Evolutionary conservation across 1,140 invertebrate species (phyloP), one percentile per base, ranked within the genome.

Genomic region (Drosophila arizonae): DNA sequence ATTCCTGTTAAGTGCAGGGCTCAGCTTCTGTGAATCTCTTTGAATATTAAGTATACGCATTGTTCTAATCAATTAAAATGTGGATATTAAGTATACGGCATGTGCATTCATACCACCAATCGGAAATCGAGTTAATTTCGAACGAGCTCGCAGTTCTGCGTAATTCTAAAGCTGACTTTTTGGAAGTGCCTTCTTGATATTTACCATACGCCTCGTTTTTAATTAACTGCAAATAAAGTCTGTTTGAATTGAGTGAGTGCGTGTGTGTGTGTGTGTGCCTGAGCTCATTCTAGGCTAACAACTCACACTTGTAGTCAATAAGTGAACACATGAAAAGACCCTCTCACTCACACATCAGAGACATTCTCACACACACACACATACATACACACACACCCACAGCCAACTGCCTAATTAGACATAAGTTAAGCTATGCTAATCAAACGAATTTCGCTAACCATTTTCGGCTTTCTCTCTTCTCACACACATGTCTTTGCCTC

Each of bases 201-300:
- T 10, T 21, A 46, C 15, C 17, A 46, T 46, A 46, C 43, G 43
- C 43, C 43, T 3, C 15, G 15, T 15, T 15, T 10, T 21, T 10
- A 21, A 46, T 21, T 46, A 46, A 9, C 15, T 21, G 11, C 15
- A 15, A 48, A 24, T 30, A n/a, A n/a, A n/a, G 13, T 15, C 24
- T 28, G 50, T 51, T 9, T 48, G 17, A 6, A 24, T 36, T 36
- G 33, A 36, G 33, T 36, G 33, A 10, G 33, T 10, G 9, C 0
- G 13, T 50, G 21, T 10, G 15, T 6, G 28, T 30, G 28, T 9
- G 33, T 6, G 33, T 33, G 33, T 60, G 48, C 71, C n/a, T 67
- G 13, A 9, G 39, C 46, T 71, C 76, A 72, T 84, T 76, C 60
- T 63, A 84, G 64, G 76, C 76, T 30, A 62, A 62, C 45, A 6